These are phyloP conservation scores for Xanthostigma xanthostigma DNA, from an alignment of 2,888 invertebrate genomes.

Conservation along the genomic window DNA sequence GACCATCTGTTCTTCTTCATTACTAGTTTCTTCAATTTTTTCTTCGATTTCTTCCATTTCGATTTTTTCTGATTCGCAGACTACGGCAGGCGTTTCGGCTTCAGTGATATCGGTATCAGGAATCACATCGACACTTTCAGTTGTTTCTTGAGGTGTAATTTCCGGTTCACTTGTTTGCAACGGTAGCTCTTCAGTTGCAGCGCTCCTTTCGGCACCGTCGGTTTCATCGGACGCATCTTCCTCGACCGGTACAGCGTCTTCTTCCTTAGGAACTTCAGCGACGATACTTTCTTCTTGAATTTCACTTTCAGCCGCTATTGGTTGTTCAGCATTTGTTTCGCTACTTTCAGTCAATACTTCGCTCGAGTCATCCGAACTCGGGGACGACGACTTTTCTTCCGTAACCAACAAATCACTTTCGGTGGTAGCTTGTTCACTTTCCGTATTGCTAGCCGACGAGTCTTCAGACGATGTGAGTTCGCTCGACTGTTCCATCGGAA, in stretches of 20 bases:
- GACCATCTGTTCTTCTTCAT: constrained; percentile 4
- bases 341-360: constrained; percentile 12
- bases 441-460: no score
- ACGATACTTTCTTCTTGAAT: constrained; percentile 34
- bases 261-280: constrained; percentile 33
- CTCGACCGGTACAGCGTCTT: constrained; percentile 13
- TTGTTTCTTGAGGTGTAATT: constrained; percentile 5
- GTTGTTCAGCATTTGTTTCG: constrained; percentile 26
- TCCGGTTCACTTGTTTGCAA: constrained; percentile 4
- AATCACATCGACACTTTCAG: constrained; percentile 3
- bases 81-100: constrained; percentile 10
- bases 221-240: constrained; percentile 7
- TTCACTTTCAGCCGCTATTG: constrained; percentile 28
- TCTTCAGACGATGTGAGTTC: background rate
- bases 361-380: background rate
- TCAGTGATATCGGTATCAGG: constrained; percentile 13
- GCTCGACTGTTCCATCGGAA: background rate
- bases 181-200: constrained; percentile 23
- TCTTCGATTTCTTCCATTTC: constrained; percentile 16
- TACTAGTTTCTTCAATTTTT: constrained; percentile 7
- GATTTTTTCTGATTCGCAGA: constrained; percentile 11
- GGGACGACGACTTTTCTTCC: no score
- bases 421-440: background rate
- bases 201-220: constrained; percentile 27
- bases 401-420: background rate